These are phyloP conservation scores for Desoria tigrina DNA, from an alignment of 2,888 invertebrate species.

Conservation along the genomic window DNA sequence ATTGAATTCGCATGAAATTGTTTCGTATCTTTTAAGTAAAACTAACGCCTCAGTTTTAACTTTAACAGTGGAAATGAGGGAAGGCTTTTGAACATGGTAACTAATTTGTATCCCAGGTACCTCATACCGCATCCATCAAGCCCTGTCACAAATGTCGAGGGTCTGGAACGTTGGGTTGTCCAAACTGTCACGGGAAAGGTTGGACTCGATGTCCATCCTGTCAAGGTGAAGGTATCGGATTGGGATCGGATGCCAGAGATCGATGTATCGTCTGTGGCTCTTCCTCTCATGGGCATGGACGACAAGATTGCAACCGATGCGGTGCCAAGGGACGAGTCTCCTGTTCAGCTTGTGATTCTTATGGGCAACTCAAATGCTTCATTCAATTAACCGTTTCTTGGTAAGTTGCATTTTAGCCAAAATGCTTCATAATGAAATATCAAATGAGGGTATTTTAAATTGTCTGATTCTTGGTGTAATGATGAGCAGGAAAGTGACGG, in stretches of 20 bases:
- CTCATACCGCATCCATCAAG: constrained; percentile 60
- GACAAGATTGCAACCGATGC: constrained; percentile 58
- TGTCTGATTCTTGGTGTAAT: not conserved
- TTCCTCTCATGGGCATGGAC: constrained; percentile 56
- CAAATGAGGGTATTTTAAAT: not conserved
- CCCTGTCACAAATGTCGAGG: constrained; percentile 58
- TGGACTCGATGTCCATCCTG: constrained; percentile 59
- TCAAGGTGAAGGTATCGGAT: constrained; percentile 59
- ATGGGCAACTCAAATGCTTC: constrained; percentile 59
- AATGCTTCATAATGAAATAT: not conserved
- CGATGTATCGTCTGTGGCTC: constrained; percentile 57
- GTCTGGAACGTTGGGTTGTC: constrained; percentile 56
- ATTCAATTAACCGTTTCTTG: constrained; percentile 59
- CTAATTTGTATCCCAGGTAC: constrained; percentile 56
- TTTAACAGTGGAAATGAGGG: no score
- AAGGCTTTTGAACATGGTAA: not conserved
- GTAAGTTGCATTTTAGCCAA: constrained; percentile 50
- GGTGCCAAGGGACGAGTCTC: constrained; percentile 58
- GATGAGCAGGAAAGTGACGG: constrained; percentile 59
- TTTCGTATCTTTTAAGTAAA: no score
- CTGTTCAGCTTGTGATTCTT: constrained; percentile 59
- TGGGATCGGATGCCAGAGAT: constrained; percentile 56
- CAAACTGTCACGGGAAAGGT: constrained; percentile 59
- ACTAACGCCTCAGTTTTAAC: no score
- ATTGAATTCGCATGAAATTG: not conserved